Percentiles rank a stretch among this genome's conserved stretches.
phyloP scores from a whole-genome alignment of 2,797 vertebrate species.

The Melanotaenia nigrans region DNA sequence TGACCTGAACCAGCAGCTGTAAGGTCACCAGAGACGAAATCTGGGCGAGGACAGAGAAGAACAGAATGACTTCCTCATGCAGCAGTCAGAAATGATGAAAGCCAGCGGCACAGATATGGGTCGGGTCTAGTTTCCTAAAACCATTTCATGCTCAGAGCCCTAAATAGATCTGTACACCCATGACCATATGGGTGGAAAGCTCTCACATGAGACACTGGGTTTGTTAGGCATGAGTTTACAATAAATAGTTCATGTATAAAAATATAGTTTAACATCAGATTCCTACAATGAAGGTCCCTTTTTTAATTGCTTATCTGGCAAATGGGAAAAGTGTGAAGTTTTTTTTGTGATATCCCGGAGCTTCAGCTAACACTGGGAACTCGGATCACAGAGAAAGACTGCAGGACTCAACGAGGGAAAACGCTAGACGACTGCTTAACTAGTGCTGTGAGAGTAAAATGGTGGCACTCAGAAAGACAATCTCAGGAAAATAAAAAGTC shows the following conservation, averaged over 20 bases:
- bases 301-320: conserved; percentile 35
- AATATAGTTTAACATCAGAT: background rate
- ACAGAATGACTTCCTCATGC: conserved; percentile 24
- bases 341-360: too few relatives aligned
- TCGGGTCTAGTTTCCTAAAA: conserved; percentile 39
- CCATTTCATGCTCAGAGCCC: conserved; percentile 42
- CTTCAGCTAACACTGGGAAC: too few relatives aligned
- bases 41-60: conserved; percentile 46
- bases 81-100: background rate
- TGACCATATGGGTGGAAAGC: conserved; percentile 33
- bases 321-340: background rate
- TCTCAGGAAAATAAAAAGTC: too few relatives aligned
- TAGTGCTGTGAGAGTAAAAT: too few relatives aligned
- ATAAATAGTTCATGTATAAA: background rate
- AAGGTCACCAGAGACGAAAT: conserved; percentile 87
- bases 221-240: conserved; percentile 27
- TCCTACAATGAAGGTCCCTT: background rate
- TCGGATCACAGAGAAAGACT: too few relatives aligned
- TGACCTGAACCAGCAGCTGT: conserved; percentile 89
- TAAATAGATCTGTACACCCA: conserved; percentile 41
- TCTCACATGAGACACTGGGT: conserved; percentile 23
- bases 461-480: too few relatives aligned
- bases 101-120: conserved; percentile 41
- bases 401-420: too few relatives aligned
- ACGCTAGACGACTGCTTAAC: too few relatives aligned